These are phyloP conservation scores for Leuctra nigra DNA, from an alignment of 2,888 invertebrate species.

Conservation along the genomic window DNA sequence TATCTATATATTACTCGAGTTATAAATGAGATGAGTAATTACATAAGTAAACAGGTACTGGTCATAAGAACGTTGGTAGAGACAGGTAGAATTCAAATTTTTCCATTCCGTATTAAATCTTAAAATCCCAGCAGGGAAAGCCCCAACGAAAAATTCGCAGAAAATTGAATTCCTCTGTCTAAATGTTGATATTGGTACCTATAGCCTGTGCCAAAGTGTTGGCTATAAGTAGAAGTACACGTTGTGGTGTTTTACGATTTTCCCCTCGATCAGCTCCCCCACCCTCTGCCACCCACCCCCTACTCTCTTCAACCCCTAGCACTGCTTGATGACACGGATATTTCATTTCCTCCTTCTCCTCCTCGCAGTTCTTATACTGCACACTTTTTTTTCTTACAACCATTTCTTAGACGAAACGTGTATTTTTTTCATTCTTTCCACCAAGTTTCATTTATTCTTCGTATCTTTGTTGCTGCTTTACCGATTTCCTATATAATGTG, in stretches of 20 bases:
- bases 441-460: constrained; percentile 9
- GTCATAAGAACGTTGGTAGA: too few relatives aligned
- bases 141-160: too few relatives aligned
- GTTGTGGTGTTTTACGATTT: neutral
- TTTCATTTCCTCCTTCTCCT: constrained; percentile 18
- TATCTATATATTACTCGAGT: too few relatives aligned
- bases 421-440: too few relatives aligned
- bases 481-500: constrained; percentile 3
- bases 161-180: too few relatives aligned
- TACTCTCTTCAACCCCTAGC: constrained; percentile 1
- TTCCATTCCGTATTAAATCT: too few relatives aligned
- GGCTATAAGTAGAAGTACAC: neutral
- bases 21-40: too few relatives aligned
- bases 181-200: too few relatives aligned
- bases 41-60: too few relatives aligned
- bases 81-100: too few relatives aligned
- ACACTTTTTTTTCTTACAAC: constrained; percentile 6
- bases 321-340: constrained; percentile 17
- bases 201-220: neutral
- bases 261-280: constrained; percentile 11
- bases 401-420: too few relatives aligned
- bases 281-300: neutral
- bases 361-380: constrained; percentile 14
- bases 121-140: too few relatives aligned
- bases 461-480: neutral